Conservation (phyloP, 92 coral and sea anemone species). For the Pocillopora meandrina region DNA sequence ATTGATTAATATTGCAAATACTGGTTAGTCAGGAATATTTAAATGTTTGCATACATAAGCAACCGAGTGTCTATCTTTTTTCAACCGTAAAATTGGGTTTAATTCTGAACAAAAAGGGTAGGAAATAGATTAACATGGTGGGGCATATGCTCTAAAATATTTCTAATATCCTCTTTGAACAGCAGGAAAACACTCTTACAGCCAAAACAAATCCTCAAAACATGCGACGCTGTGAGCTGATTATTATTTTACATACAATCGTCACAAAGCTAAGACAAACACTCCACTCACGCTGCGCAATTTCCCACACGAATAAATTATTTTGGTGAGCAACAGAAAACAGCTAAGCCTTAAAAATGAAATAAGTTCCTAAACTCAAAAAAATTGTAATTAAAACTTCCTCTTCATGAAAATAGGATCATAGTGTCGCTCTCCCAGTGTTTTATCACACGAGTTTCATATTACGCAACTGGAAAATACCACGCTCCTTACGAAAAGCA, state of each 20-base stretch:
- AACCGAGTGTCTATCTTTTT: no score
- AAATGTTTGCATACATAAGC: no score
- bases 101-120: no score
- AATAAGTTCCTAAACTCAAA: no score
- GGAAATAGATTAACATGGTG: neutral
- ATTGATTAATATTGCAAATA: slow-evolving; percentile 2
- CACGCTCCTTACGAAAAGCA: no score
- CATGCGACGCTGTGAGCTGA: neutral
- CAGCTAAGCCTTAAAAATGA: no score
- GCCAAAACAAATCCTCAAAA: neutral
- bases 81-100: no score
- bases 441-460: no score
- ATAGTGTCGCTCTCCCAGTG: no score
- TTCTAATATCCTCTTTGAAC: neutral
- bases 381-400: no score
- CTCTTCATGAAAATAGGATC: no score
- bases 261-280: neutral
- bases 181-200: neutral
- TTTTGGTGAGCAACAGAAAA: neutral
- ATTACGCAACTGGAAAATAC: no score
- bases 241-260: neutral
- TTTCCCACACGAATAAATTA: neutral
- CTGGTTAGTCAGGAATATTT: neutral
- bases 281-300: neutral
- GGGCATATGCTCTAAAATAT: neutral